Conservation (phyloP, 2,113 vertebrate species). For the Melospiza georgiana region DNA sequence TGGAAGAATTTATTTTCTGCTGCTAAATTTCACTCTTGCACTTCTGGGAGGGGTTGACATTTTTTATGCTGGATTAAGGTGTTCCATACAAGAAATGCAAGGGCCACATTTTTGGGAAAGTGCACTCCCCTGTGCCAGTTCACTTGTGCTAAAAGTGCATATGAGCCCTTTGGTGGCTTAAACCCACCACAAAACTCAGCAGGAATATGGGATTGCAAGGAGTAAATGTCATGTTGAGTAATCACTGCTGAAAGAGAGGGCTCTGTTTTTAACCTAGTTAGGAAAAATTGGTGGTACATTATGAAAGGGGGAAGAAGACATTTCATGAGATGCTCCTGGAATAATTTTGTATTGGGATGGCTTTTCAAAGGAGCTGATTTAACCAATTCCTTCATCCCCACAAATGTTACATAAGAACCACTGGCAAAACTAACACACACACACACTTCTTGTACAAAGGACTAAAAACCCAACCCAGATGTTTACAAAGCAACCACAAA, state of each 20-base stretch:
- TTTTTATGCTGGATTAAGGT: not conserved
- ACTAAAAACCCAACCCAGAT: constrained; percentile 46
- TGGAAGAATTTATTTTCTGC: not conserved
- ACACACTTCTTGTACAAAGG: constrained; percentile 30
- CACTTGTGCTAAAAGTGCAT: not conserved
- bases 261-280: not conserved
- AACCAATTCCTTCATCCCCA: constrained; percentile 21
- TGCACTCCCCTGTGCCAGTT: not conserved
- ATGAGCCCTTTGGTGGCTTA: not conserved
- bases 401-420: constrained; percentile 19
- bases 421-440: constrained; percentile 22
- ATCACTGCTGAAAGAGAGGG: not conserved
- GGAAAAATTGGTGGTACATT: not conserved
- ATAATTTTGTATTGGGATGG: not conserved
- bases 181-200: not conserved
- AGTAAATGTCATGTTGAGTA: not conserved
- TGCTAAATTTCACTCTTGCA: not conserved
- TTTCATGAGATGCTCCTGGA: not conserved
- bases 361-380: constrained; percentile 21
- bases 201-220: not conserved
- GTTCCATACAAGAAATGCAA: not conserved
- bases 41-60: not conserved
- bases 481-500: constrained; percentile 62
- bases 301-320: not conserved
- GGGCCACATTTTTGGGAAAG: not conserved